phyloP scores from a whole-genome alignment of 2,113 vertebrate genomes.

The Agelaius phoeniceus region DNA sequence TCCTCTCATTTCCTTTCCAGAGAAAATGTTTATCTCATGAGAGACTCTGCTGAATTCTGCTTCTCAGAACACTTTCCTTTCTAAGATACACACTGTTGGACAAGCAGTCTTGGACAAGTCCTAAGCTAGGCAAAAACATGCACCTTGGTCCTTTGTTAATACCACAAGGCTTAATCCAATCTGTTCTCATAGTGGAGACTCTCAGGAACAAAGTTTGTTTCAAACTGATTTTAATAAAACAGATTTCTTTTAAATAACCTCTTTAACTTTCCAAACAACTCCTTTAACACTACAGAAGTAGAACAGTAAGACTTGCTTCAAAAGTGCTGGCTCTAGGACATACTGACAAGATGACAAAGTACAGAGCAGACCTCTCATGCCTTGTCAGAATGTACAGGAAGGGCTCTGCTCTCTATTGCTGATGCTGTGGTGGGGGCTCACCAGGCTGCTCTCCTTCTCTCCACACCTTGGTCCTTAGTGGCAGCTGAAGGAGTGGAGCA shows the following conservation, averaged over 20 bases:
- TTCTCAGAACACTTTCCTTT: background rate
- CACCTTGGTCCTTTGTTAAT: background rate
- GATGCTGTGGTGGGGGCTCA: background rate
- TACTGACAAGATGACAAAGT: background rate
- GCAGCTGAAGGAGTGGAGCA: background rate
- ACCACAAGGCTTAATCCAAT: background rate
- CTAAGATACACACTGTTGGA: background rate
- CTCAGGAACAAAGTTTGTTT: slow-evolving; percentile 42
- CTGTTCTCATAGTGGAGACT: slow-evolving; percentile 8
- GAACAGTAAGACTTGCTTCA: background rate
- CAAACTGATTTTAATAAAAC: slow-evolving; percentile 56
- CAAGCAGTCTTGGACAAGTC: background rate
- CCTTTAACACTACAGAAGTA: background rate
- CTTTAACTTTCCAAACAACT: background rate
- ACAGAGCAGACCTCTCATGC: background rate
- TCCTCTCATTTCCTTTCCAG: background rate
- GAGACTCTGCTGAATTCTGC: background rate
- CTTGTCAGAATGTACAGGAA: background rate
- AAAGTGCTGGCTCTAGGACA: background rate
- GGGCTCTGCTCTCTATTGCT: background rate
- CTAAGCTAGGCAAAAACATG: background rate
- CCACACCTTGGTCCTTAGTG: background rate
- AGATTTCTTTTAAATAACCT: slow-evolving; percentile 26
- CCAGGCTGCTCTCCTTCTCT: background rate
- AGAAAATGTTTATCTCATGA: background rate